Conservation (phyloP, 2,797 vertebrate species). For the Mastacembelus armatus region DNA sequence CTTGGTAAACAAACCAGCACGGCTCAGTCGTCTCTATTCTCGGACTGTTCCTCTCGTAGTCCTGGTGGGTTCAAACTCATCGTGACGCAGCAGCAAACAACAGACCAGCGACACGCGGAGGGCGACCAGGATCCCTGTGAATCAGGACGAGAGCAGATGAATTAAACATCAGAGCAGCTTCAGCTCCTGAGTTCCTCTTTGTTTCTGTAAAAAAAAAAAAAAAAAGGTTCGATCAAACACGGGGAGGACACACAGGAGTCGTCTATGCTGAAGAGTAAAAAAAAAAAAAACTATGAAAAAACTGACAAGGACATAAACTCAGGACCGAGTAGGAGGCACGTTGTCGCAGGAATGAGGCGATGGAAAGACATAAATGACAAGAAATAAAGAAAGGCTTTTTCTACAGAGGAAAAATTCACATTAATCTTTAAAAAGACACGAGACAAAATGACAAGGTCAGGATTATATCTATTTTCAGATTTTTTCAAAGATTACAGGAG, state of each 20-base stretch:
- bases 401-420: background rate
- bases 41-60: background rate
- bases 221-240: constrained; percentile 16
- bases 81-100: background rate
- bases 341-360: background rate
- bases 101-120: background rate
- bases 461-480: constrained; percentile 62
- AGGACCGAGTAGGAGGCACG: constrained; percentile 27
- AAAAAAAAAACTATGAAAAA: constrained; percentile 1
- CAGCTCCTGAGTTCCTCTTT: constrained; percentile 10
- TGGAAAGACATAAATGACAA: constrained; percentile 41
- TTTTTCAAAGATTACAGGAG: constrained; percentile 60
- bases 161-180: constrained; percentile 62
- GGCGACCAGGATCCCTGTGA: constrained; percentile 34
- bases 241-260: constrained; percentile 4
- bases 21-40: background rate
- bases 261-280: background rate
- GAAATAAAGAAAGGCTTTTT: constrained; percentile 23
- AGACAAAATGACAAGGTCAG: constrained; percentile 12
- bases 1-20: constrained; percentile 23
- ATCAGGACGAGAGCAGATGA: constrained; percentile 63
- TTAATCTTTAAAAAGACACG: constrained; percentile 11
- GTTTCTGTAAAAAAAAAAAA: constrained; percentile 8
- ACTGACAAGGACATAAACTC: constrained; percentile 4
- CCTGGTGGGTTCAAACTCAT: background rate